These are phyloP conservation scores for Drosophila navojoa DNA, from an alignment of 1,140 invertebrate genomes.

Conservation along the genomic window DNA sequence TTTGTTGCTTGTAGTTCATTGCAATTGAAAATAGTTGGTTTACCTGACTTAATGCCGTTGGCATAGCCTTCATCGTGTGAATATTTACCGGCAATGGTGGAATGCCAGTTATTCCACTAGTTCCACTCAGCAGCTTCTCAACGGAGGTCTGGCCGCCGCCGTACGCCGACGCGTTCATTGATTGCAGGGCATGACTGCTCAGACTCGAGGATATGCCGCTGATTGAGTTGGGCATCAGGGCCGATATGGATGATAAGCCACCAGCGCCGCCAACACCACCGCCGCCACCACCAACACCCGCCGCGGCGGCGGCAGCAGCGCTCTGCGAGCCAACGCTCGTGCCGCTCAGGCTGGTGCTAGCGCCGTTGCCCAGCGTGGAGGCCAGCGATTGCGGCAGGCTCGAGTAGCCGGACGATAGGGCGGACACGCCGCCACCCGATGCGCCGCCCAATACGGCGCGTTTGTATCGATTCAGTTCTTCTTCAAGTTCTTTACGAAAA, in stretches of 20 bases:
- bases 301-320: constrained; percentile 46
- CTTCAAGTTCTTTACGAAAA: constrained; percentile 68
- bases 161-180: constrained; percentile 60
- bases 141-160: constrained; percentile 62
- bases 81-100: constrained; percentile 84
- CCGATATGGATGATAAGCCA: constrained; percentile 81
- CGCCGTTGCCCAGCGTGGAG: constrained; percentile 72
- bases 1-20: constrained; percentile 75
- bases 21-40: constrained; percentile 82
- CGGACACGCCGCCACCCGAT: constrained; percentile 65
- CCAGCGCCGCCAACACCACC: constrained; percentile 29
- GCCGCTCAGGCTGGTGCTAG: constrained; percentile 69
- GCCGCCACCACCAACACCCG: constrained; percentile 23
- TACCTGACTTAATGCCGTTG: constrained; percentile 84
- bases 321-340: constrained; percentile 71
- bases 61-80: constrained; percentile 84
- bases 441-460: constrained; percentile 73
- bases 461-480: constrained; percentile 83
- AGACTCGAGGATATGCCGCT: constrained; percentile 82
- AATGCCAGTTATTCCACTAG: constrained; percentile 83
- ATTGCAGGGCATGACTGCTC: constrained; percentile 80
- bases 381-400: constrained; percentile 72
- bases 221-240: constrained; percentile 80
- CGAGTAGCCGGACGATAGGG: constrained; percentile 73
- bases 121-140: constrained; percentile 81